Evolutionary conservation across 23 tunicate species (phyloP).

Genomic region (Trididemnum nubilum): DNA sequence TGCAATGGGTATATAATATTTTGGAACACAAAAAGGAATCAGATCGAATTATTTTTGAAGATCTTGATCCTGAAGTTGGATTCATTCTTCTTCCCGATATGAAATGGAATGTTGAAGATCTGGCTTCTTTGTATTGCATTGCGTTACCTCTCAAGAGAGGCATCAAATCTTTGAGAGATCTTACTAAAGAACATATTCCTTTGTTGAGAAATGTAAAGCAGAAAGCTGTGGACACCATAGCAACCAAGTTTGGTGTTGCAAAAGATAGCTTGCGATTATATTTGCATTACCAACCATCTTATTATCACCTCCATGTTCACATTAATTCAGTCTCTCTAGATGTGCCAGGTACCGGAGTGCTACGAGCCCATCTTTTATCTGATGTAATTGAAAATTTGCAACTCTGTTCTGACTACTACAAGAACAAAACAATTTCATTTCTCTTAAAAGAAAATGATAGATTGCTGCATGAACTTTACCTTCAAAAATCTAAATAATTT

Average conservation of each 20-base stretch:
- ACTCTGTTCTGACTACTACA: slow-evolving; percentile 53
- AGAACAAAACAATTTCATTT: slow-evolving; percentile 68
- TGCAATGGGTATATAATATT: slow-evolving; percentile 96
- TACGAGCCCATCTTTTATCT: slow-evolving; percentile 77
- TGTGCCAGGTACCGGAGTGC: slow-evolving; percentile 58
- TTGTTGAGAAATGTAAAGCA: slow-evolving; percentile 53
- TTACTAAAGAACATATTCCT: slow-evolving; percentile 63
- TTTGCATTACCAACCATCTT: slow-evolving; percentile 96
- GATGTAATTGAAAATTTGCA: slow-evolving; percentile 92
- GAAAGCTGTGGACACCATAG: slow-evolving; percentile 35
- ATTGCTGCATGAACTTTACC: background rate
- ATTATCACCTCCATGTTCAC: slow-evolving; percentile 94
- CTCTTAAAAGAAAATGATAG: slow-evolving; percentile 47
- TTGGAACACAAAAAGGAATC: slow-evolving; percentile 75
- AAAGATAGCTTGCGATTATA: slow-evolving; percentile 52
- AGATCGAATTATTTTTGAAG: slow-evolving; percentile 79
- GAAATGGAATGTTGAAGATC: slow-evolving; percentile 86
- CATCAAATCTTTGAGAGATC: slow-evolving; percentile 68
- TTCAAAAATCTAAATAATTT: background rate
- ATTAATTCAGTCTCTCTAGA: slow-evolving; percentile 69
- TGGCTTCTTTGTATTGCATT: slow-evolving; percentile 49
- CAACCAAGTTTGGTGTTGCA: slow-evolving; percentile 44
- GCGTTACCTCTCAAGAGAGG: slow-evolving; percentile 67
- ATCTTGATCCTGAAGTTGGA: slow-evolving; percentile 59
- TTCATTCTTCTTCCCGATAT: slow-evolving; percentile 82